phyloP scores from a whole-genome alignment of 2,113 vertebrate genomes.

The Alouatta palliata region DNA sequence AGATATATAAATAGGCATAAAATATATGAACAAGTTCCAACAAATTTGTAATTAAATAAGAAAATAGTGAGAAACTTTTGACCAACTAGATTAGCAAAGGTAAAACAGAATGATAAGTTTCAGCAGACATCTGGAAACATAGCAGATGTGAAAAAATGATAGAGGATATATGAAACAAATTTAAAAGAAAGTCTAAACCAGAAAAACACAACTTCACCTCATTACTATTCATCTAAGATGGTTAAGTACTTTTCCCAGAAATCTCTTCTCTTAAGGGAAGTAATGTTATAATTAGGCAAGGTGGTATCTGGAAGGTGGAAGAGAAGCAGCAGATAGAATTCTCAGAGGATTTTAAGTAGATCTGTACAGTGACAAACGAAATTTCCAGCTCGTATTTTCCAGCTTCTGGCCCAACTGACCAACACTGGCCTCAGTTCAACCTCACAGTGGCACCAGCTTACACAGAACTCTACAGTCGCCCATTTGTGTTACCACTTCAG shows the following conservation, averaged over 20 bases:
- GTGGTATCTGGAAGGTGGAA: neutral
- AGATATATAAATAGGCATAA: neutral
- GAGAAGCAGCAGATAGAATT: neutral
- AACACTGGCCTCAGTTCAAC: neutral
- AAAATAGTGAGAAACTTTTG: constrained; percentile 9
- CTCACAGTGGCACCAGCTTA: neutral
- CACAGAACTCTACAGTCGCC: neutral
- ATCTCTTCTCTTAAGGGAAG: neutral
- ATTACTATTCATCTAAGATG: neutral
- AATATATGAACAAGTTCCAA: neutral
- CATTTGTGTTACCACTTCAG: neutral
- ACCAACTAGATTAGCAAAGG: neutral
- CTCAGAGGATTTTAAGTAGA: neutral
- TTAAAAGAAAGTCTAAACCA: constrained; percentile 1
- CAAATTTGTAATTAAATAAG: neutral
- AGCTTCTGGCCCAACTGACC: neutral
- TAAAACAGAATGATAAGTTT: constrained; percentile 37
- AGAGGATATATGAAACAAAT: neutral
- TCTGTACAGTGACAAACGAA: neutral
- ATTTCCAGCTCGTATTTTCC: neutral
- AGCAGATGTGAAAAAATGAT: neutral
- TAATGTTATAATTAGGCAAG: neutral
- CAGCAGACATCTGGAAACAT: neutral
- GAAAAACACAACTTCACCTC: constrained; percentile 1
- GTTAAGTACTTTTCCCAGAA: neutral